These are phyloP conservation scores for Sinella curviseta DNA, from an alignment of 1,140 invertebrate species.

Conservation along the genomic window DNA sequence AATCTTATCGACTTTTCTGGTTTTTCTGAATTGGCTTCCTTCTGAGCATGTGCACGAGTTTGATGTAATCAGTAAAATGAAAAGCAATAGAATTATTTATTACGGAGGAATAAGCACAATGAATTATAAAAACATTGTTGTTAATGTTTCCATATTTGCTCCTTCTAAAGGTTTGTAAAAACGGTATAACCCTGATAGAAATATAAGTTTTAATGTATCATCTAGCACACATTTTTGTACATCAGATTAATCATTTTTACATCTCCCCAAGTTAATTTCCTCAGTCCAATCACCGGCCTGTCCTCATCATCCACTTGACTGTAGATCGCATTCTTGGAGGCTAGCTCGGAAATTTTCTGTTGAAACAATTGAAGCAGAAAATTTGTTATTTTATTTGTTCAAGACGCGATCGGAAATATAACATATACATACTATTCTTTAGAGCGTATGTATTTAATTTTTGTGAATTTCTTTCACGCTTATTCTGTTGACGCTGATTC, in stretches of 20 bases:
- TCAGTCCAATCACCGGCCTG: constrained; percentile 30
- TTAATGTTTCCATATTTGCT: too few species aligned
- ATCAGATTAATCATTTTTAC: constrained; percentile 35
- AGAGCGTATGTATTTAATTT: neutral
- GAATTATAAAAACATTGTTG: too few species aligned
- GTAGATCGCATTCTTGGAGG: constrained; percentile 24
- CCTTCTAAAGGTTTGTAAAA: too few species aligned
- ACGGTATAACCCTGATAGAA: too few species aligned
- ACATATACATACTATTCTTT: neutral
- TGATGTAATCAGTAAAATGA: too few species aligned
- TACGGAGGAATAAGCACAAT: too few species aligned
- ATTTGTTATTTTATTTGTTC: neutral
- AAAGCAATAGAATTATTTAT: too few species aligned
- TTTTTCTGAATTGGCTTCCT: too few species aligned
- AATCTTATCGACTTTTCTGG: too few species aligned
- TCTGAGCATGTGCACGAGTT: too few species aligned
- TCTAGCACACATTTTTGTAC: constrained; percentile 38
- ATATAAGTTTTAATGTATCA: too few species aligned
- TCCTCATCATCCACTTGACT: constrained; percentile 25
- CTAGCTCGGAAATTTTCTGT: neutral
- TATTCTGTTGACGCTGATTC: neutral
- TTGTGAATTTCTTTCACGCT: neutral
- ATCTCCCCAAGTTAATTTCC: constrained; percentile 35
- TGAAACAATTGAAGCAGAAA: neutral
- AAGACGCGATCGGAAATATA: neutral